phyloP scores from a whole-genome alignment of 2,113 vertebrate genomes.

The Toxotes chatareus region DNA sequence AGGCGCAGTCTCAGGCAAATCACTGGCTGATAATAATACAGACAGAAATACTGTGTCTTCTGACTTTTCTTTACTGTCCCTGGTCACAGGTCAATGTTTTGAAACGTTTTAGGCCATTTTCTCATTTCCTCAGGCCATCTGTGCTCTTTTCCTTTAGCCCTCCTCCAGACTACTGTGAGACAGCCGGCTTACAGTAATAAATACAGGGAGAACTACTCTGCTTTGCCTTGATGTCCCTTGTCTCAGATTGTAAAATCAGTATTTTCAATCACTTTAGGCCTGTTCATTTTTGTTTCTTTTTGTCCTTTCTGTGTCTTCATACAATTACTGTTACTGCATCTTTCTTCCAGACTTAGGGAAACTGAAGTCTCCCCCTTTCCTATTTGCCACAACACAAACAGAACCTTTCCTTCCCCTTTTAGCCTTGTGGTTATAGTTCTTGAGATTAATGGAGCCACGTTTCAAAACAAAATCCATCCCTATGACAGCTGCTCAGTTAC shows the following conservation, averaged over 20 bases:
- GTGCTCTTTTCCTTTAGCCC: constrained; percentile 8
- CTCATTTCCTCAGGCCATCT: constrained; percentile 26
- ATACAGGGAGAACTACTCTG: neutral
- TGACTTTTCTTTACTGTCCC: neutral
- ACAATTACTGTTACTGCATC: no score
- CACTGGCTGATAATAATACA: neutral
- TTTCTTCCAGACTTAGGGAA: no score
- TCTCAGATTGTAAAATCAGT: neutral
- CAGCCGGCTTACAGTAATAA: neutral
- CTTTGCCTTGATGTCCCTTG: neutral
- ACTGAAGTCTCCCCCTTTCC: no score
- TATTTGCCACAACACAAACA: no score
- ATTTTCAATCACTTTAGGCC: neutral
- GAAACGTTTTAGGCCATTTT: neutral
- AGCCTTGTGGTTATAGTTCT: no score
- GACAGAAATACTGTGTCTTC: constrained; percentile 15
- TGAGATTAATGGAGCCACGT: no score
- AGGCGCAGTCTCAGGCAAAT: constrained; percentile 41
- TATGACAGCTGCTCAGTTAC: no score
- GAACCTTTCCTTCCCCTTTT: no score
- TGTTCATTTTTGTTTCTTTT: neutral
- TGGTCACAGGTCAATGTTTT: neutral
- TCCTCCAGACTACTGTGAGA: neutral
- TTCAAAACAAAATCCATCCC: no score
- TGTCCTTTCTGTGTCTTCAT: neutral